phyloP scores from a whole-genome alignment of 2,797 vertebrate genomes.

The Geotrypetes seraphini region DNA sequence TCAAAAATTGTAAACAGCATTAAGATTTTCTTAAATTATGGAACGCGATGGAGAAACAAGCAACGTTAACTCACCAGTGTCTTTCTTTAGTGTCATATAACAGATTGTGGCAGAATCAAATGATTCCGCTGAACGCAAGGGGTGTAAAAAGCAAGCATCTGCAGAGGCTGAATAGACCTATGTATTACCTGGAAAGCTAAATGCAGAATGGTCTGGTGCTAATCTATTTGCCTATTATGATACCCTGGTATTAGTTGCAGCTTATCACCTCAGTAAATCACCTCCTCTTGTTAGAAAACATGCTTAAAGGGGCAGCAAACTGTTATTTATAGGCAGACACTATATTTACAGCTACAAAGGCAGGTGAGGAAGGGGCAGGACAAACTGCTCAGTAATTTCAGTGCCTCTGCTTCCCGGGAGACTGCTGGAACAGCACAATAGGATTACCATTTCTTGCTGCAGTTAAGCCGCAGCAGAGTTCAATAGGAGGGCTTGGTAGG shows the following conservation, averaged over 20 bases:
- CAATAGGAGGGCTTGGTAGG: constrained; percentile 36
- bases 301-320: constrained; percentile 60
- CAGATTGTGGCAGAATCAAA: neutral
- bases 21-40: too few relatives aligned
- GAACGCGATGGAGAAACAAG: too few relatives aligned
- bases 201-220: constrained; percentile 23
- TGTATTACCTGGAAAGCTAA: constrained; percentile 39
- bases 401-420: constrained; percentile 38
- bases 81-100: neutral
- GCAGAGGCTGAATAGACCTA: neutral
- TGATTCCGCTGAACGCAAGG: neutral
- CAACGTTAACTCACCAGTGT: neutral
- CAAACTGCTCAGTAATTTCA: constrained; percentile 39
- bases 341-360: constrained; percentile 58
- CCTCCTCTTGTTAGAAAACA: constrained; percentile 59
- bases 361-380: constrained; percentile 43
- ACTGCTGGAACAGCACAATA: constrained; percentile 57
- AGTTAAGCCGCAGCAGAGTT: constrained; percentile 45
- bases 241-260: constrained; percentile 82
- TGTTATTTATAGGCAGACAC: constrained; percentile 69
- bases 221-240: constrained; percentile 68
- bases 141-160: constrained; percentile 21
- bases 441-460: constrained; percentile 48
- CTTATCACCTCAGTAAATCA: constrained; percentile 84
- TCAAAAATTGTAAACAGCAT: too few relatives aligned